Base-by-base conservation (phyloP, 2,113 vertebrate species). In the Gnathonemus echidnorhynchus region DNA sequence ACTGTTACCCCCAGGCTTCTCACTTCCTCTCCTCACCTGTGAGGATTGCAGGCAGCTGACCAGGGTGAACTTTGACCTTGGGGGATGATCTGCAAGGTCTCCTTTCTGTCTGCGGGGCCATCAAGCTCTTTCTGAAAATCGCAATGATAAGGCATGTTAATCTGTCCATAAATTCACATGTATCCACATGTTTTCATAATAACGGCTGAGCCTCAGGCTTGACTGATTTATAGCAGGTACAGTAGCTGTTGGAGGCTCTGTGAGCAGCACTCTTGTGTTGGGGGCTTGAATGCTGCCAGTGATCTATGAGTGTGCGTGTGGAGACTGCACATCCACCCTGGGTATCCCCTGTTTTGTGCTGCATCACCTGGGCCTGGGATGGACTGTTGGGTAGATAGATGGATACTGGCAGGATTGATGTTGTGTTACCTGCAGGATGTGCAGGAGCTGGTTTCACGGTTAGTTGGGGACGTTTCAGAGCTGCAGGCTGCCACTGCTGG, bases 51-150 rank as follows among this genome's bases (percentile, higher is more conserved):
- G 45, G 21, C 83, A 24, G 83, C 45, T 85, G 24, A 39, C 83
- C 83, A 46, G 39, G 83, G 11, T 53, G 27, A 87, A 50, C 86
- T 87, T 87, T 53, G 86, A 53, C 86, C 83, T 85, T n/a, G 17
- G 62, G 62, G n/a, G n/a, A 5, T 42, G 74, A 42, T 42, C 15
- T 80, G 35, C 31, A 31, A 17, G 31, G 27, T 35, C 27, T 77
- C 11, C 1, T 17, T 77, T 77, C 0, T 39, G 31, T 39, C 24
- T 77, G 15, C 1, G 11, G 70, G 35, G 70, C 70, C 31, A 77
- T 77, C 70, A 6, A 17, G 27, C 35, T 77, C 35, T 77, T 11
- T 77, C 70, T 39, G 15, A 77, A 39, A 77, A 39, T 77, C 1
- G 15, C n/a, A 77, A 77, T 39, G 70, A 77, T 17, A 17, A 17